A percentile compares a stretch with the other conserved stretches of the same genome.
Conservation (phyloP, 2,797 vertebrate genomes). For the Lacerta bilineata region DNA sequence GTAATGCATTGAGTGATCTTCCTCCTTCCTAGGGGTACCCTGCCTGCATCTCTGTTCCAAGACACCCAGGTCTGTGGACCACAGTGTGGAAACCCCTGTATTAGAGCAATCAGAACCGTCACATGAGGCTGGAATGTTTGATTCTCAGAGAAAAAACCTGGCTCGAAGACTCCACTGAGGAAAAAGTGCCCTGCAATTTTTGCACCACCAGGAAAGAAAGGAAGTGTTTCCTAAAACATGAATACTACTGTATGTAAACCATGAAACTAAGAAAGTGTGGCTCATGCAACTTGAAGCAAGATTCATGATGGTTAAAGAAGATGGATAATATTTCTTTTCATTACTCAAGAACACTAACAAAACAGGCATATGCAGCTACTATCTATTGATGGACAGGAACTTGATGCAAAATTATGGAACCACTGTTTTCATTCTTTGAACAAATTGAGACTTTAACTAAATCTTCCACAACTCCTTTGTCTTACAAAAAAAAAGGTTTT, state of each 20-base stretch:
- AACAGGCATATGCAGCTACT: neutral
- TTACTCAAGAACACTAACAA: neutral
- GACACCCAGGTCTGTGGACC: too few relatives aligned
- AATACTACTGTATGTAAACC: neutral
- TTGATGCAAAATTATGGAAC: neutral
- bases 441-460: neutral
- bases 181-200: neutral
- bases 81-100: too few relatives aligned
- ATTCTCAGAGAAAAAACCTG: neutral
- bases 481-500: neutral
- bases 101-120: neutral
- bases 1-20: too few relatives aligned
- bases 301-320: neutral
- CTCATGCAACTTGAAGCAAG: neutral
- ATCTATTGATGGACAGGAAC: conserved; percentile 7
- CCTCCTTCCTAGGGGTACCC: too few relatives aligned
- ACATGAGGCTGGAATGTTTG: neutral
- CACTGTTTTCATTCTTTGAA: neutral
- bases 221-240: neutral
- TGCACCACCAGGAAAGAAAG: neutral
- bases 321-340: neutral
- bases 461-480: neutral
- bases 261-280: neutral
- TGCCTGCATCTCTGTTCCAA: too few relatives aligned
- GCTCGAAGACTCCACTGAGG: neutral